Base-by-base conservation (phyloP, 2,797 vertebrate species). In the Artibeus jamaicensis region DNA sequence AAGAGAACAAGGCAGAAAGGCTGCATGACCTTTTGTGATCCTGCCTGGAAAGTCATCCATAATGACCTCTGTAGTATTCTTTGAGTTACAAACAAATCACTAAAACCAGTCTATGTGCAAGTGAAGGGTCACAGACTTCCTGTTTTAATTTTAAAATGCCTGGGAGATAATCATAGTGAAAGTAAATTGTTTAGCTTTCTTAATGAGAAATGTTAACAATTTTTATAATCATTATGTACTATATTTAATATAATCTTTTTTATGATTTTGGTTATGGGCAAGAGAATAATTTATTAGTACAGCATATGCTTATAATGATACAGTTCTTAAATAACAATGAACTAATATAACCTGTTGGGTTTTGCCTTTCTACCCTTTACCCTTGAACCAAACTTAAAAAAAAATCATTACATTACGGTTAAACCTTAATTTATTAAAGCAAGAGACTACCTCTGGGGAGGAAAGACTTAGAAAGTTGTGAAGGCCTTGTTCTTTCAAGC, bases 401-500 rank as follows among this genome's bases (percentile, higher is more conserved):
- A 89, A 96, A 86, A 85, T 95, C 67, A 93, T 94, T 94, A 92
- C 67, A 93, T 94, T 94, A 92, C 73, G 84, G 87, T 94, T 97
- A 94, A 97, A 97, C 34, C 19, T 84, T 73, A 96, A 84, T 86
- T 96, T 97, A 95, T 96, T 96, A 97, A 94, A 83, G 59, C 67
- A 95, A 96, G 68, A 93, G 77, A 44, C 44, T 77, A 62, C 37
- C 93, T 94, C 91, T 79, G 11, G 91, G 81, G 84, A 96, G 24
- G 62, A 79, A 70, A 91, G 57, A 92, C 79, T 97, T 79, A 48
- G 67, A 39, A 96, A 94, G 79, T 70, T 82, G 91, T 79, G 86
- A 95, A 90, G 84, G 93, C 93, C 93, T 96, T 96, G 57, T 92
- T 96, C 86, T 89, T 96, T 97, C 97, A 96, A 97, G 95, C 96